Conservation (phyloP, 2,113 vertebrate species). For the Prionailurus bengalensis region DNA sequence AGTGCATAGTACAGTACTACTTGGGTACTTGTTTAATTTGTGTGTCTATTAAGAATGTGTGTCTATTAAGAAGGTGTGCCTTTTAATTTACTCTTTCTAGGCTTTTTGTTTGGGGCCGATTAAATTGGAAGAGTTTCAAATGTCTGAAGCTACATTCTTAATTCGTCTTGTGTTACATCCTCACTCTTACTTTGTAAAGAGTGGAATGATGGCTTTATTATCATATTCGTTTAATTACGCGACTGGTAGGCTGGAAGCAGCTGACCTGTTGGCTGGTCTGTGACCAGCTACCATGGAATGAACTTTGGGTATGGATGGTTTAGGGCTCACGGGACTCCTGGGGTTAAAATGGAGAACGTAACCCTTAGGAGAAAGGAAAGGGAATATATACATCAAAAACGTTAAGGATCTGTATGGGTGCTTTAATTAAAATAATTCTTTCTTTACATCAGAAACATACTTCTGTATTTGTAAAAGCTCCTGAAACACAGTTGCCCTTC, state of each 20-base stretch:
- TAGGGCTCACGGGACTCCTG: not conserved
- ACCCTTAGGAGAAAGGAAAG: not conserved
- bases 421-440: slow-evolving; percentile 44
- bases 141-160: slow-evolving; percentile 5
- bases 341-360: not conserved
- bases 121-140: slow-evolving; percentile 48
- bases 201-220: not conserved
- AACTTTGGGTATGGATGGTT: not conserved
- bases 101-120: slow-evolving; percentile 31
- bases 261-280: not conserved
- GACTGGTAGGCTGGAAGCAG: not conserved
- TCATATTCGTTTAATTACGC: not conserved
- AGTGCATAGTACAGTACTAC: not conserved
- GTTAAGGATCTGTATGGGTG: not conserved
- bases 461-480: slow-evolving; percentile 11
- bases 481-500: not conserved
- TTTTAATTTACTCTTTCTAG: slow-evolving; percentile 23
- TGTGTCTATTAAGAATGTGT: not conserved
- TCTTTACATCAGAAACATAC: not conserved
- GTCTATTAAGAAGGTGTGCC: not conserved
- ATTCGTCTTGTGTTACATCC: not conserved
- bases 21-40: slow-evolving; percentile 41
- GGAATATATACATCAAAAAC: not conserved
- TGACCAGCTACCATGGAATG: not conserved
- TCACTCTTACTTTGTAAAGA: slow-evolving; percentile 21